phyloP scores from a whole-genome alignment of 2,797 vertebrate genomes.

The Peromyscus aztecus region DNA sequence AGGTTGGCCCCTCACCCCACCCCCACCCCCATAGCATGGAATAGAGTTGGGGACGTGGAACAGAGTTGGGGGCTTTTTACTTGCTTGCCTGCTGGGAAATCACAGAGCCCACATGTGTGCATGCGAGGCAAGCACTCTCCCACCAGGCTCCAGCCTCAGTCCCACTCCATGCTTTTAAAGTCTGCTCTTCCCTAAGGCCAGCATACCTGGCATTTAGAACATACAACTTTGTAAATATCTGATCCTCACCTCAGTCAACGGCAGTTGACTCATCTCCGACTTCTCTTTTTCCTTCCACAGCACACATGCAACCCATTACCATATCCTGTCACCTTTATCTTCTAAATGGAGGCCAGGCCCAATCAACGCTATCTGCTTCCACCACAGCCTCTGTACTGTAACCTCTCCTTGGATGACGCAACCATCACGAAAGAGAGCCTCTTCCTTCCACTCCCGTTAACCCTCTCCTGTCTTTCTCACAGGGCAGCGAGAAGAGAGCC shows the following conservation, averaged over 20 bases:
- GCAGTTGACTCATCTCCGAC: neutral
- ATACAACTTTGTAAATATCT: neutral
- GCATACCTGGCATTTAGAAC: neutral
- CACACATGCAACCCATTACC: neutral
- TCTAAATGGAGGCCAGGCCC: neutral
- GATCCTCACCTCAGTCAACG: neutral
- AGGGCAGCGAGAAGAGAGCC: neutral
- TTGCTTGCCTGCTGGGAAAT: neutral
- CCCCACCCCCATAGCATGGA: neutral
- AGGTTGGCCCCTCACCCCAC: neutral
- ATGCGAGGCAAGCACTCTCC: too few relatives aligned
- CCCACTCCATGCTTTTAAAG: neutral
- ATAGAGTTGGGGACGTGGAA: neutral
- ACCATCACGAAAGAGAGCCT: neutral
- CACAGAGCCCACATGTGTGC: too few relatives aligned
- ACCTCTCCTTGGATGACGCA: neutral
- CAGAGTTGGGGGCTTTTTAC: neutral
- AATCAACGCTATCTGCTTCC: neutral
- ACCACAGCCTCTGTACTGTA: neutral
- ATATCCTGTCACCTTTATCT: conserved; percentile 22
- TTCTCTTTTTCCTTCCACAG: neutral
- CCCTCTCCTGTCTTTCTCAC: neutral
- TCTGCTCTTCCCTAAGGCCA: neutral
- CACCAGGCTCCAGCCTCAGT: neutral
- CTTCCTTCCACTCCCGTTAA: neutral